Base-by-base conservation (phyloP, 2,888 invertebrate genomes). In the Cloeon dipterum region DNA sequence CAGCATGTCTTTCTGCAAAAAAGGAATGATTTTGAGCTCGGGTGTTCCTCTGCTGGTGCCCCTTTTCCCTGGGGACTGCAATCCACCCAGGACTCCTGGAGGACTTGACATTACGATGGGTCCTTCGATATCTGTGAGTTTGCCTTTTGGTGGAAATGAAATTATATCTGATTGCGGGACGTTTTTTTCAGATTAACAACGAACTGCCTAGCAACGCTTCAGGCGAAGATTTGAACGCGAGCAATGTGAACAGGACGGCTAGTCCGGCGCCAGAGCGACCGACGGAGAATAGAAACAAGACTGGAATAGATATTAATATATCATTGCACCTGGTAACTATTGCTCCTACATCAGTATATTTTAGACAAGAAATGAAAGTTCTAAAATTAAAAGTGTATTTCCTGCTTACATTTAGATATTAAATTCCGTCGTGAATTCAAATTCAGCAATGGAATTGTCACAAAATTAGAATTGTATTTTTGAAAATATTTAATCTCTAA, bases 1-100 rank as follows among this genome's bases (percentile, higher is more conserved):
- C 57, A 79, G 77, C 42, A 70, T 76, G 39, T 85, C 86, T 1
- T 68, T 81, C 39, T 88, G 86, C 52, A 74, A 74, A 46, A 70
- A 74, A 44, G 74, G 72, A 37, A 58, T 83, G 20, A 66, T 72
- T 37, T 56, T 88, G 20, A 67, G 74, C 44, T 75, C 81, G 1
- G 81, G 77, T 5, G 66, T 67, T 38, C 67, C 81, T 0, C 66
- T 78, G 2, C 70, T 71, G 37, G 55, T 86, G 42, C 74, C 74
- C 2, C 62, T 88, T 3, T 70, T 73, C 47, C 68, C 77, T 1
- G 83, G 82, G 3, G 72, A 82, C 46, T 88, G 86, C 50, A 68
- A 70, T 51, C 57, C 74, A 42, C 69, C 70, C 35, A 57, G 62
- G 47, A 68, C 67, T 44, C 37, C 29, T 5, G 29, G n/a, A n/a